Evolutionary conservation across 2,888 invertebrate genomes (phyloP).

Genomic region (Himalopsyche kuldschensis): DNA sequence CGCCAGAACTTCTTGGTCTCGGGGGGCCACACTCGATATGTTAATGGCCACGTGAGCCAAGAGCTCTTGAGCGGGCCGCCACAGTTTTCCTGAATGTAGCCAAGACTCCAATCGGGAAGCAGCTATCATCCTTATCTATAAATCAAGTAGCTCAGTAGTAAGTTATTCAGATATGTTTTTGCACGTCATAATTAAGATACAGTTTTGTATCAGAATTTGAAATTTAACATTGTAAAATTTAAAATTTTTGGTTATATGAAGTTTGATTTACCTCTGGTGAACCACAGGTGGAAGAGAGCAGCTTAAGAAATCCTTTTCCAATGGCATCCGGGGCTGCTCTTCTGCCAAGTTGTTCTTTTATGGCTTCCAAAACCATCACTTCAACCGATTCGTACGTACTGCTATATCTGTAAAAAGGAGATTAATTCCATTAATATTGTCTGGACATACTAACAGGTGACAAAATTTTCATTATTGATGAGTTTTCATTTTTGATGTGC

Average conservation of each 20-base stretch:
- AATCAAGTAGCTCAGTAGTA: constrained; percentile 11
- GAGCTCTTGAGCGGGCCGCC: constrained; percentile 89
- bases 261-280: constrained; percentile 68
- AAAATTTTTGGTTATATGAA: background rate
- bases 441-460: background rate
- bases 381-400: constrained; percentile 69
- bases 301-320: constrained; percentile 83
- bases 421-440: background rate
- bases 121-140: constrained; percentile 72
- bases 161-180: background rate
- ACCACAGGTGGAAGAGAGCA: constrained; percentile 84
- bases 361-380: constrained; percentile 79
- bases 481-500: no score
- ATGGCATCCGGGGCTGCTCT: constrained; percentile 85
- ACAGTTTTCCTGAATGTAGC: constrained; percentile 94
- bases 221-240: background rate
- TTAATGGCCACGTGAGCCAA: constrained; percentile 90
- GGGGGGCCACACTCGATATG: constrained; percentile 67
- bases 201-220: background rate
- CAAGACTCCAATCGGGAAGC: constrained; percentile 86
- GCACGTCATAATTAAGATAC: no score
- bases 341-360: constrained; percentile 83
- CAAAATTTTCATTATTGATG: no score
- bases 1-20: constrained; percentile 77
- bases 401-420: constrained; percentile 48